Conservation (phyloP, 2,113 vertebrate species). For the Coptodon rendalli region DNA sequence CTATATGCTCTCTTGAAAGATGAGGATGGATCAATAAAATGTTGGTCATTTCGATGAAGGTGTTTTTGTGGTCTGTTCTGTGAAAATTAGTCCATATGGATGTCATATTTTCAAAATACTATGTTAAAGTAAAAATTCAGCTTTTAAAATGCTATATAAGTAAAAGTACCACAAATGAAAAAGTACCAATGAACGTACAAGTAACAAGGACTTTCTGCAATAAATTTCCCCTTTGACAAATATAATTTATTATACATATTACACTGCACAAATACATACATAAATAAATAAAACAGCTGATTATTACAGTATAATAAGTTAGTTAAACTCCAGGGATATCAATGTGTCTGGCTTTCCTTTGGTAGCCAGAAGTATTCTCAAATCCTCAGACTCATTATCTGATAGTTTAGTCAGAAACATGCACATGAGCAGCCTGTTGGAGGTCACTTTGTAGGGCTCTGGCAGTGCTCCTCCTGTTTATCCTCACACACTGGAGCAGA, state of each 20-base stretch:
- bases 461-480: background rate
- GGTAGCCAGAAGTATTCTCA: background rate
- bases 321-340: background rate
- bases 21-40: constrained; percentile 56
- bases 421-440: background rate
- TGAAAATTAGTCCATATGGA: background rate
- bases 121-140: background rate
- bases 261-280: background rate
- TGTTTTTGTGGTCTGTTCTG: background rate
- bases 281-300: background rate
- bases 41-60: constrained; percentile 38
- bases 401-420: background rate
- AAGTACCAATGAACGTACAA: background rate
- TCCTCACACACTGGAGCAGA: background rate
- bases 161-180: background rate
- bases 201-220: background rate
- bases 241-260: background rate
- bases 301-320: background rate
- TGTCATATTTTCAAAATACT: background rate
- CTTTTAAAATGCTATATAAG: background rate
- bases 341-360: too few relatives aligned
- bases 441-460: background rate
- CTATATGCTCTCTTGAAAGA: constrained; percentile 44
- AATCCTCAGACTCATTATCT: background rate
- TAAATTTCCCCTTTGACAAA: background rate